Base-by-base conservation (phyloP, 2,113 vertebrate genomes). In the Hepsetus odoe region DNA sequence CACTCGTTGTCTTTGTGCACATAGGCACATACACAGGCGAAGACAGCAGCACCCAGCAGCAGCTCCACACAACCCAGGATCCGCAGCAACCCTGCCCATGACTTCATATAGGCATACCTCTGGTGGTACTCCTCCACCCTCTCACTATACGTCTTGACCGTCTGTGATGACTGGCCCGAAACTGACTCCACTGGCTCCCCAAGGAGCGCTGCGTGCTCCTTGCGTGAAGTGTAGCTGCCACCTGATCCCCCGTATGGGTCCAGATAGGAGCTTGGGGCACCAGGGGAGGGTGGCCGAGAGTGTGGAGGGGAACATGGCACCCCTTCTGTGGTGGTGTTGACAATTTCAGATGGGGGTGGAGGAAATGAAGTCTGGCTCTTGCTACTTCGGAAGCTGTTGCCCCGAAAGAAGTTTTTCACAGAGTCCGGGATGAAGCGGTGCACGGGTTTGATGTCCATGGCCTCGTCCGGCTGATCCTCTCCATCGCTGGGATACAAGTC, bases 1-100 rank as follows among this genome's bases (percentile, higher is more conserved):
- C 96, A 98, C 85, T 99, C 96, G 4, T 94, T 98, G 87, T 98
- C 97, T 87, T 98, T 98, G 87, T 99, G 96, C 22, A 99, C 91
- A 0, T 98, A 98, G 0, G 97, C 96, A 0, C 95, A 96, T 82
- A 97, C 94, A 13, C 97, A 99, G n/a, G 97, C 97, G 5, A 99
- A 97, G 53, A 98, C 94, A 0, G 90, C 95, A 0, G 95, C 95
- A 0, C 97, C 97, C 66, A 97, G 86, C 13, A 99, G 93, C 83
- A 99, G 92, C 86, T 98, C 86, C 0, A 89, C 91, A 6, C 91
- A 92, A 0, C 94, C 91, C 80, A 98, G 91, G 49, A 98, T 94
- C 28, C 97, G 85, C 58, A 99, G 92, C 76, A 98, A 91, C 7
- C 97, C 97, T 0, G 97, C 92, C 97, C 97, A 99, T 0, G 97